Evolutionary conservation across 2,113 vertebrate species (phyloP), one percentile per base, ranked within the genome.

Genomic region (Pagrus major): DNA sequence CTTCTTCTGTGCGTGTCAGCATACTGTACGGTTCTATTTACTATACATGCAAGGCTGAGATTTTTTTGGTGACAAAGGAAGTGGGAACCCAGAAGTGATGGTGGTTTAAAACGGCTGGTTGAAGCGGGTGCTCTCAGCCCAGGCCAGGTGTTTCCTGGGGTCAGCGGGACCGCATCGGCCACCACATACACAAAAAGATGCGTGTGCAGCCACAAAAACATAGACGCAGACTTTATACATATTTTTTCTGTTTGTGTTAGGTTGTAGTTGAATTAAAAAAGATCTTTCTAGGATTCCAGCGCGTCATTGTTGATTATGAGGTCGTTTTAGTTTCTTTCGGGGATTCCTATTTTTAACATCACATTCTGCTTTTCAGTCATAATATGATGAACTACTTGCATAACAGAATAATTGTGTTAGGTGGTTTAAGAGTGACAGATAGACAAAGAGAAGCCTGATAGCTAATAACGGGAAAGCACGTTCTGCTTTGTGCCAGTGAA

Each of bases 21-120:
- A 8, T 12, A 18, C 52, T 1, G 27, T 37, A 16, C 2, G 27
- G 12, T 4, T 29, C 3, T 37, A 31, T 39, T n/a, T 11, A 37
- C 59, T 76, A 52, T 55, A 29, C 29, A 41, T 66, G 56, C 44
- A 18, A 7, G 16, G 51, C 52, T 59, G 23, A 73, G 49, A 59
- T 44, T 60, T 63, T 27, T n/a, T n/a, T n/a, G 18, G n/a, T 23
- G 33, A 37, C 23, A 79, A 6, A 88, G 85, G 85, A 90, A 87
- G 79, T 68, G 42, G 42, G 71, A 44, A 59, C 58, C 52, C 70
- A 39, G 46, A 58, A 72, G 20, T n/a, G 44, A 47, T 6, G 2
- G 42, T 49, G 72, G 60, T 64, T 71, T 71, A 27, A 59, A 74
- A 56, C 58, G 63, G 37, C 55, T 72, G 55, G 35, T 47, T 72